phyloP scores from a whole-genome alignment of 1,140 invertebrate genomes.

The Subanguina moxae region DNA sequence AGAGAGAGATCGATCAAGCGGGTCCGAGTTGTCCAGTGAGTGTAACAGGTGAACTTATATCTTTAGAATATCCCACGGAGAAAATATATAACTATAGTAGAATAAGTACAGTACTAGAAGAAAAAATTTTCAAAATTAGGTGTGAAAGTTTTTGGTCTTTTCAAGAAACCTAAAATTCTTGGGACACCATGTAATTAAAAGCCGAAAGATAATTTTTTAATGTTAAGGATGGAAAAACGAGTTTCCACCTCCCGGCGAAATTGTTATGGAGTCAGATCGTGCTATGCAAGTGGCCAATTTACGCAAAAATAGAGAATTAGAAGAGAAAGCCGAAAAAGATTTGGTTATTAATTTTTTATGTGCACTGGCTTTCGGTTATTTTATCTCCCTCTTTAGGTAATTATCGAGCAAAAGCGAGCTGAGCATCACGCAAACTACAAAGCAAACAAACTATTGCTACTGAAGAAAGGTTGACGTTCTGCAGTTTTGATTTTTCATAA shows the following conservation, averaged over 20 bases:
- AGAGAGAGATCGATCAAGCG: constrained; percentile 68
- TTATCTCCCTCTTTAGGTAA: constrained; percentile 37
- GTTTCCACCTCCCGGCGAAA: constrained; percentile 79
- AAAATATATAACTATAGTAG: no score
- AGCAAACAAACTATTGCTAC: no score
- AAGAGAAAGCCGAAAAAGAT: constrained; percentile 65
- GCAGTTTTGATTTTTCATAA: no score
- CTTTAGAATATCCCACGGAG: no score
- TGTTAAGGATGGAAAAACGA: constrained; percentile 74
- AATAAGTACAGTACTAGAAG: constrained; percentile 23
- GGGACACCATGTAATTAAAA: no score
- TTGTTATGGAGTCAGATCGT: constrained; percentile 74
- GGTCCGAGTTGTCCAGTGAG: constrained; percentile 77
- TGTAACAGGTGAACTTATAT: constrained; percentile 69
- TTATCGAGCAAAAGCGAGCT: constrained; percentile 69
- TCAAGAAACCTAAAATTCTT: constrained; percentile 8
- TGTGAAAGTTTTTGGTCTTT: constrained; percentile 17
- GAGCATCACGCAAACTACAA: constrained; percentile 62
- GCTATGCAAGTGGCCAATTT: constrained; percentile 69
- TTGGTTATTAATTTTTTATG: constrained; percentile 6
- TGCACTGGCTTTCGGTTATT: not conserved
- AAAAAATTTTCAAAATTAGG: no score
- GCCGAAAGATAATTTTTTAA: no score
- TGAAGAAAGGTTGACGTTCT: no score
- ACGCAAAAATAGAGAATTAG: constrained; percentile 66